Percentiles rank a stretch among this genome's conserved stretches.
Evolutionary conservation across 2,113 vertebrate genomes (phyloP).

Genomic region (Muscicapa adusta): DNA sequence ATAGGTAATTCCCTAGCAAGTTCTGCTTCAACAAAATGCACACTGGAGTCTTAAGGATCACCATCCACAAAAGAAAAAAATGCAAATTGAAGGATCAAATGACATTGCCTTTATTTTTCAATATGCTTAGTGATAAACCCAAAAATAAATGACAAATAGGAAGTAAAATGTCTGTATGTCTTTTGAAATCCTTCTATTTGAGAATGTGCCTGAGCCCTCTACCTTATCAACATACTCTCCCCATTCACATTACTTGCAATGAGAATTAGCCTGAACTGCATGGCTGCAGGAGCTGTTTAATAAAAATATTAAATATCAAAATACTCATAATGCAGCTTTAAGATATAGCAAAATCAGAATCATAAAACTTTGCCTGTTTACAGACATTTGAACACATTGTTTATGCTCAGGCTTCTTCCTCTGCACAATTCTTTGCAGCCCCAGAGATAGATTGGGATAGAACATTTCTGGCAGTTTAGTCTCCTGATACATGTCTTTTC

Average conservation of each 20-base stretch:
- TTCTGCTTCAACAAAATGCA: neutral
- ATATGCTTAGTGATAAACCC: neutral
- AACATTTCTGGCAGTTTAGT: neutral
- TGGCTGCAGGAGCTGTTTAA: neutral
- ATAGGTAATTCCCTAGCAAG: accelerated
- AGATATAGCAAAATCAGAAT: neutral
- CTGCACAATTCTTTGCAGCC: neutral
- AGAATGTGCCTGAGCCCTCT: neutral
- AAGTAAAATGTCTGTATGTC: neutral
- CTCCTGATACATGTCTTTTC: constrained; percentile 17
- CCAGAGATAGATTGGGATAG: constrained; percentile 10
- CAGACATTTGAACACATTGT: neutral
- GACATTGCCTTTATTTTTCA: neutral
- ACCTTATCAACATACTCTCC: neutral
- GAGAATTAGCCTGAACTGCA: neutral
- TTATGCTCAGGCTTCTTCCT: neutral
- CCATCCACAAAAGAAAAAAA: neutral
- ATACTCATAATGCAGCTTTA: neutral
- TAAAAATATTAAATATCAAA: neutral
- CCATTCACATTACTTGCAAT: neutral
- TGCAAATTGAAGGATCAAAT: neutral
- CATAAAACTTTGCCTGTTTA: neutral
- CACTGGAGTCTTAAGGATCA: neutral
- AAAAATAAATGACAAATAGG: neutral
- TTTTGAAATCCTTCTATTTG: neutral